Evolutionary conservation across 2,113 vertebrate genomes (phyloP).

Genomic region (Ictalurus punctatus): DNA sequence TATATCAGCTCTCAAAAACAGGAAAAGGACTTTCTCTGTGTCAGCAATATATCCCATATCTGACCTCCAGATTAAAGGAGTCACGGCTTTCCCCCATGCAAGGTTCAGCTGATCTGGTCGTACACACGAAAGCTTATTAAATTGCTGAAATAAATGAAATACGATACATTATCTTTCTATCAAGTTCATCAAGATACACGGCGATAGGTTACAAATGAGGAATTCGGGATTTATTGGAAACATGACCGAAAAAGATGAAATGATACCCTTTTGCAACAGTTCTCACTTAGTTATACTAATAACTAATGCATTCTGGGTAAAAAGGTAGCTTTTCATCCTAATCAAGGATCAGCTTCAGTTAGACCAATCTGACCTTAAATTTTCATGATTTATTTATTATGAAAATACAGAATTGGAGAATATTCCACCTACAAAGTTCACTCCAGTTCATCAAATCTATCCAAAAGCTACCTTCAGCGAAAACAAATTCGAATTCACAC

Average conservation of each 20-base stretch:
- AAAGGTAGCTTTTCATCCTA: background rate
- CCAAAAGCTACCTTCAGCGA: background rate
- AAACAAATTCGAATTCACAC: background rate
- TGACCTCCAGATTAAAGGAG: background rate
- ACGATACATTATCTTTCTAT: background rate
- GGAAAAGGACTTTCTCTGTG: conserved; percentile 25
- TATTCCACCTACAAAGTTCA: background rate
- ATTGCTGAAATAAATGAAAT: background rate
- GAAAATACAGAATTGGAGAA: background rate
- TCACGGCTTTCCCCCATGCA: background rate
- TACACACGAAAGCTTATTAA: background rate
- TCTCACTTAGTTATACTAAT: background rate
- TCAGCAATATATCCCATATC: conserved; percentile 20
- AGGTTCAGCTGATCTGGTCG: background rate
- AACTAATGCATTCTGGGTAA: background rate
- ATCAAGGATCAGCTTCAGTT: background rate
- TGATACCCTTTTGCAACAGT: background rate
- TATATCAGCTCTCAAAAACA: conserved; percentile 34
- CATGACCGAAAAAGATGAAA: background rate
- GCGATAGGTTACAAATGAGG: background rate
- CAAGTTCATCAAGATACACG: background rate
- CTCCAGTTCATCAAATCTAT: background rate
- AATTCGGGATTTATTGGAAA: background rate
- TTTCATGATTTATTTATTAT: background rate
- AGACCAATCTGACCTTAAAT: background rate